phyloP scores from a whole-genome alignment of 2,888 invertebrate genomes.

The Nephrotoma appendiculata region DNA sequence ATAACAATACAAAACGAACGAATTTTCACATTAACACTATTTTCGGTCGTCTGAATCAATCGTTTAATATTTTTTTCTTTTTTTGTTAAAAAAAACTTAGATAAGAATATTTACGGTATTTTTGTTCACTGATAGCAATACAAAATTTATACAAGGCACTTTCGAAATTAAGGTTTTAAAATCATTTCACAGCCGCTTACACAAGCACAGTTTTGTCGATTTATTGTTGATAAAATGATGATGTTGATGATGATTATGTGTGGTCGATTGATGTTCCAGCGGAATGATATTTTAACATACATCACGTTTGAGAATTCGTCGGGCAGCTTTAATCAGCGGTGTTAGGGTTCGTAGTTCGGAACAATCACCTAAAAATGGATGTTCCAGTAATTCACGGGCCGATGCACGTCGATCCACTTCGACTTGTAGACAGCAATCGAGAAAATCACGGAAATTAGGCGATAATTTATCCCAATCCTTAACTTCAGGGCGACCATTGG shows the following conservation, averaged over 20 bases:
- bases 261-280: background rate
- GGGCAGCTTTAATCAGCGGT: constrained; percentile 84
- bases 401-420: constrained; percentile 79
- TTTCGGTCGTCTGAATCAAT: background rate
- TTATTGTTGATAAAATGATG: background rate
- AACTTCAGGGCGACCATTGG: constrained; percentile 85
- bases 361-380: constrained; percentile 75
- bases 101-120: background rate
- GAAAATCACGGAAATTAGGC: constrained; percentile 60
- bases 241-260: background rate
- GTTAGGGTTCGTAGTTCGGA: constrained; percentile 69
- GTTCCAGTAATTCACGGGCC: constrained; percentile 76
- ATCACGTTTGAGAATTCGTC: constrained; percentile 53
- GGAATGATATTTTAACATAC: background rate
- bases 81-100: background rate
- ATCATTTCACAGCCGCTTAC: background rate
- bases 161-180: background rate
- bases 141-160: background rate
- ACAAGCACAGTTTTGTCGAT: background rate
- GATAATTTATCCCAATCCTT: constrained; percentile 70
- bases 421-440: constrained; percentile 81
- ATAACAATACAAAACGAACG: background rate
- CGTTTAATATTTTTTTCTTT: background rate
- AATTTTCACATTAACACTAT: background rate
- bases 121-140: background rate